Evolutionary conservation across 1,140 invertebrate species (phyloP), one percentile per base, ranked within the genome.

Genomic region (Heliconius eleuchia): DNA sequence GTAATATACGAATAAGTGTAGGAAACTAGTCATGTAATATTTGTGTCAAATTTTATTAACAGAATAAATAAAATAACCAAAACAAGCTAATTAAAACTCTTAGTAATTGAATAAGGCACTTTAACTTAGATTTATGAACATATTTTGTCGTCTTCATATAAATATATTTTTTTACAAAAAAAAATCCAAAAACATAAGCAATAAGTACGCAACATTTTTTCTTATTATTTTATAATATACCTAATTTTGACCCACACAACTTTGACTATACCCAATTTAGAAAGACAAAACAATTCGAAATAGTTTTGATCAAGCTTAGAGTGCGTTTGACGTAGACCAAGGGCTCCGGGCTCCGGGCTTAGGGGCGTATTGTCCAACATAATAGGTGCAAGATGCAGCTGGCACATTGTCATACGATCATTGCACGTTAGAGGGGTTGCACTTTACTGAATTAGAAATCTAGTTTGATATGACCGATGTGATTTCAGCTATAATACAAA

Each of bases 331-430:
- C 74, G 83, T 86, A 85, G 81, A 82, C 82, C 78, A 83, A 80
- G 84, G 83, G 82, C 75, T 66, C 23, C 60, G 60, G 27, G 60
- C 60, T 66, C 27, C 60, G 60, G 27, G 60, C 60, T 66, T 66
- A 84, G 80, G 81, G 82, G 81, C 76, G 86, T 77, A 86, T 87
- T 87, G 85, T 87, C 39, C 4, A n/a, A 50, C 52, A 87, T 84
- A 87, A 86, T 84, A 77, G 80, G 80, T 74, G 81, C 78, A 82
- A 79, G 72, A 77, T 78, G 85, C 84, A 87, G 84, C 84, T 87
- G 83, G 77, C 82, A 81, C 42, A 73, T 78, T 78, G 76, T 78
- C 74, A 76, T 39, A 79, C 37, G 66, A 50, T 77, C 75, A 77
- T 72, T 55, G 78, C 23, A 72, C 34, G 57, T 77, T 80, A 76